Conservation (phyloP, 2,888 invertebrate species). For the Mayetiola destructor region DNA sequence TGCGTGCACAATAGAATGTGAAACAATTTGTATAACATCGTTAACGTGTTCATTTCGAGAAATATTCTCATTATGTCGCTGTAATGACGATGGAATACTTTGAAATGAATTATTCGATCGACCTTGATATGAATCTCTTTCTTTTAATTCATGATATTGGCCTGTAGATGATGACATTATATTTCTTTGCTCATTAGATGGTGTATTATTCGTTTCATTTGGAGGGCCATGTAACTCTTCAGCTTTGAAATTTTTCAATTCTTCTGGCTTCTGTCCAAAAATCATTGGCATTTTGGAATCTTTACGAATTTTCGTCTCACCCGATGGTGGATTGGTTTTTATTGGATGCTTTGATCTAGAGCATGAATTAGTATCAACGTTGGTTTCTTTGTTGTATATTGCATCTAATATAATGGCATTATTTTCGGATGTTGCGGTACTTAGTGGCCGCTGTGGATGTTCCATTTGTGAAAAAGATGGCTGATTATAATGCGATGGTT, state of each 20-base stretch:
- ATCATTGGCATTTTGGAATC: background rate
- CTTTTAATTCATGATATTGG: background rate
- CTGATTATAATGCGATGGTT: background rate
- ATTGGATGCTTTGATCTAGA: too few relatives aligned
- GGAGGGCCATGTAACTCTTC: background rate
- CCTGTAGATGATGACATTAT: background rate
- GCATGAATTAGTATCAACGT: background rate
- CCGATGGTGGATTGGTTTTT: background rate
- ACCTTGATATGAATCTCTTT: background rate
- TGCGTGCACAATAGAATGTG: background rate
- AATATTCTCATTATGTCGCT: background rate
- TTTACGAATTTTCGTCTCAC: background rate
- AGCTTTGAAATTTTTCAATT: conserved; percentile 9
- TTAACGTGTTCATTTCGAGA: background rate
- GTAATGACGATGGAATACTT: background rate
- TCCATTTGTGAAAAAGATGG: background rate
- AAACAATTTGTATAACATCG: background rate
- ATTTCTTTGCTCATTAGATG: background rate
- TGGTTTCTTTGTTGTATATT: background rate
- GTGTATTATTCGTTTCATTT: background rate
- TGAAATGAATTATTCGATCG: background rate
- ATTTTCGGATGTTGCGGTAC: background rate
- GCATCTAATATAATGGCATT: background rate
- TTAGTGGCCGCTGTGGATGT: background rate
- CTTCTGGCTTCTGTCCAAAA: conserved; percentile 13